Percentiles rank a stretch among this genome's conserved stretches.
Conservation (phyloP, 2,113 vertebrate species). For the Pteruthius melanotis region DNA sequence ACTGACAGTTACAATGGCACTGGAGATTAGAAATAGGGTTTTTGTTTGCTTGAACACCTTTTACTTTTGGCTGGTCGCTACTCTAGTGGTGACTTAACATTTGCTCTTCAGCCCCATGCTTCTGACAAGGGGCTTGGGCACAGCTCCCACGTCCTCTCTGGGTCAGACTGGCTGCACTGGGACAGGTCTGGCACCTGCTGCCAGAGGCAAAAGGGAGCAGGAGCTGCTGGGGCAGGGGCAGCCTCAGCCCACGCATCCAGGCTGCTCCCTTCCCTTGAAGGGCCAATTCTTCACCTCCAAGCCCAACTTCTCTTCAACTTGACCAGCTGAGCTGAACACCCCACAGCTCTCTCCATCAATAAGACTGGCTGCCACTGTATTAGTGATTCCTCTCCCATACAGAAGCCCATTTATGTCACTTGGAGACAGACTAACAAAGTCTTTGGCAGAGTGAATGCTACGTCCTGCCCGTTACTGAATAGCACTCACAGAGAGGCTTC, state of each 20-base stretch:
- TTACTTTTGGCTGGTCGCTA: neutral
- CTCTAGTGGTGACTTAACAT: neutral
- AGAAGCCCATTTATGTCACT: neutral
- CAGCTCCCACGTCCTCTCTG: neutral
- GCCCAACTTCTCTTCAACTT: neutral
- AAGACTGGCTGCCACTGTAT: neutral
- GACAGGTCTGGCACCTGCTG: neutral
- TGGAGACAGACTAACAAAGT: conserved; percentile 11
- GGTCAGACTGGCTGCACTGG: neutral
- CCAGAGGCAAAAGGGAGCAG: neutral
- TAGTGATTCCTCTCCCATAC: neutral
- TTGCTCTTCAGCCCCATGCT: neutral
- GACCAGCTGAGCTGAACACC: neutral
- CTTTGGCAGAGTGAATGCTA: neutral
- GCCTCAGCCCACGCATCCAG: neutral
- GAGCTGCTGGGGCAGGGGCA: neutral
- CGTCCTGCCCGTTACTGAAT: neutral
- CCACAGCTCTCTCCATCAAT: neutral
- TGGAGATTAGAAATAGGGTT: neutral
- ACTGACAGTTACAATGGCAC: neutral
- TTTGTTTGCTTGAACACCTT: neutral
- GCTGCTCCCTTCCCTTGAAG: neutral
- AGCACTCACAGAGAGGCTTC: neutral
- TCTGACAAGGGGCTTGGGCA: neutral
- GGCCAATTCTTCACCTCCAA: neutral